phyloP scores from a whole-genome alignment of 2,888 invertebrate species.

The Eudemis profundana region DNA sequence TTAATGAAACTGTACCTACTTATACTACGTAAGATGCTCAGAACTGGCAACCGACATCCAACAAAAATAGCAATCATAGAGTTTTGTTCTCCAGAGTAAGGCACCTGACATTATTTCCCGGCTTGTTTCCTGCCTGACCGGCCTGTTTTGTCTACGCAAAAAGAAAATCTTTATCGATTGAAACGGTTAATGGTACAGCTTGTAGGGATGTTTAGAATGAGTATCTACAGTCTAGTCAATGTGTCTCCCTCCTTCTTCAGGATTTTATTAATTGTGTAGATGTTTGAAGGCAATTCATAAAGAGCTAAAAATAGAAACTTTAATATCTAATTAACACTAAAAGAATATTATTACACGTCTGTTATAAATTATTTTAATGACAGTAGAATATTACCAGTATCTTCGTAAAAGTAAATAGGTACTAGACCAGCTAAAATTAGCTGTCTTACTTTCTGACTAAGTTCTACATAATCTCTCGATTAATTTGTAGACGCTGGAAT shows the following conservation, averaged over 20 bases:
- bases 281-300: too few species aligned
- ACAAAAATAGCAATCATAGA: conserved; percentile 36
- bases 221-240: background rate
- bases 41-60: conserved; percentile 18
- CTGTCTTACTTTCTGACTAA: too few species aligned
- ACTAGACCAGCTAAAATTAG: too few species aligned
- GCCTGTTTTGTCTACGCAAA: conserved; percentile 29
- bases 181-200: background rate
- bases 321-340: too few species aligned
- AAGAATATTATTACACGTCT: too few species aligned
- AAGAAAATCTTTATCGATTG: conserved; percentile 3
- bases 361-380: too few species aligned
- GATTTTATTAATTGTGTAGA: too few species aligned
- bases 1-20: conserved; percentile 21
- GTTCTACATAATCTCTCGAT: too few species aligned
- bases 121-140: conserved; percentile 23
- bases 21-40: conserved; percentile 11
- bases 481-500: background rate
- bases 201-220: background rate
- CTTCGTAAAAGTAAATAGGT: too few species aligned
- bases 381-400: too few species aligned
- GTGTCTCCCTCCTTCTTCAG: too few species aligned
- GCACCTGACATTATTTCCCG: conserved; percentile 34
- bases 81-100: conserved; percentile 32
- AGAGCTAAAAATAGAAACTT: too few species aligned